Conservation (phyloP, 2,113 vertebrate species). For the Trichomycterus rosablanca region DNA sequence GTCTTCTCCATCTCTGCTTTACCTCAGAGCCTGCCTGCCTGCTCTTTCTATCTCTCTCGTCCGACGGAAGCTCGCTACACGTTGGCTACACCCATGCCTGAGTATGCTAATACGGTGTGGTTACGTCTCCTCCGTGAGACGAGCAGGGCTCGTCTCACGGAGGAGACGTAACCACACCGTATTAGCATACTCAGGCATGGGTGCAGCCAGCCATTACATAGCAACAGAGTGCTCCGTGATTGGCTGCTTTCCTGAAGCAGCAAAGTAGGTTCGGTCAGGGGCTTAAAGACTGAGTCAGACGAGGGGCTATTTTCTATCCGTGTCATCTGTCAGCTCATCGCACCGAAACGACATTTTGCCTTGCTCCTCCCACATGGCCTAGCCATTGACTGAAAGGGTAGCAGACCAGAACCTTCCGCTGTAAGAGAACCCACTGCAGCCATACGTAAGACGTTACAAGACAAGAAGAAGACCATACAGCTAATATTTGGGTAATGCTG, state of each 20-base stretch:
- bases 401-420: slow-evolving; percentile 40
- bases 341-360: slow-evolving; percentile 44
- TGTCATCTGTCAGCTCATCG: slow-evolving; percentile 50
- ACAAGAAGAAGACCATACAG: too few relatives aligned
- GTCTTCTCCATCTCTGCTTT: slow-evolving; percentile 25
- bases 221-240: slow-evolving; percentile 49
- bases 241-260: slow-evolving; percentile 39
- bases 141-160: slow-evolving; percentile 28
- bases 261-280: slow-evolving; percentile 38
- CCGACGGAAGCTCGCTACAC: slow-evolving; percentile 12
- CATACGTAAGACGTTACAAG: slow-evolving; percentile 17
- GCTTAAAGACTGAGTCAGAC: slow-evolving; percentile 14
- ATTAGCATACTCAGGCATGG: slow-evolving; percentile 43
- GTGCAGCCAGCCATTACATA: slow-evolving; percentile 52
- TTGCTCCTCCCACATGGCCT: slow-evolving; percentile 34
- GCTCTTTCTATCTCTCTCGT: neutral
- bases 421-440: slow-evolving; percentile 25
- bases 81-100: too few relatives aligned
- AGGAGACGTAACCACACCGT: slow-evolving; percentile 44
- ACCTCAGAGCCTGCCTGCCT: slow-evolving; percentile 8
- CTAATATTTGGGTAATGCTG: too few relatives aligned
- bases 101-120: too few relatives aligned
- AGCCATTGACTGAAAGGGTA: slow-evolving; percentile 44
- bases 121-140: slow-evolving; percentile 3
- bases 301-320: slow-evolving; percentile 47